These are phyloP conservation scores for Amblyteles armatorius DNA, from an alignment of 2,888 invertebrate species.

Conservation along the genomic window DNA sequence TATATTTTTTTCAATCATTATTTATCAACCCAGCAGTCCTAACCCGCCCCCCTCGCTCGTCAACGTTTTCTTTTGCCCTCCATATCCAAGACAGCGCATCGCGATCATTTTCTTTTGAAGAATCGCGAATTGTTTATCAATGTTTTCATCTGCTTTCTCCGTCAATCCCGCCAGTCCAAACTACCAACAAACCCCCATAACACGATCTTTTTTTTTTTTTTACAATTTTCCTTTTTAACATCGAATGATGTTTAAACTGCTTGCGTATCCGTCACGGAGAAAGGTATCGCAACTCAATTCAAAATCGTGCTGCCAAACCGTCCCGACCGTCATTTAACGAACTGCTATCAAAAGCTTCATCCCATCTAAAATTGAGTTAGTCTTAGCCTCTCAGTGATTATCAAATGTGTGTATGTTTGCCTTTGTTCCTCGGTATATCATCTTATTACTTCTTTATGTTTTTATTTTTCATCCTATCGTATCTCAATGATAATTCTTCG, in stretches of 20 bases:
- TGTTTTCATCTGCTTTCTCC: constrained; percentile 27
- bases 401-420: constrained; percentile 81
- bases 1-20: constrained; percentile 63
- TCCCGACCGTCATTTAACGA: constrained; percentile 49
- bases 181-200: constrained; percentile 7
- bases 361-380: constrained; percentile 82
- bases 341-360: constrained; percentile 56
- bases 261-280: constrained; percentile 45
- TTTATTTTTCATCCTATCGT: constrained; percentile 40
- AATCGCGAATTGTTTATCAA: constrained; percentile 34
- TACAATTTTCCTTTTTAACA: constrained; percentile 3
- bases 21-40: constrained; percentile 63
- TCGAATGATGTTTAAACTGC: constrained; percentile 9
- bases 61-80: constrained; percentile 31
- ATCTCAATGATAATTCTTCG: constrained; percentile 52
- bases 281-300: constrained; percentile 43
- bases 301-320: constrained; percentile 53
- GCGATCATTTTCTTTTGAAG: constrained; percentile 13
- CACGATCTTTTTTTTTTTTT: constrained; percentile 35
- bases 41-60: constrained; percentile 31
- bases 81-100: constrained; percentile 50
- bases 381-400: constrained; percentile 85
- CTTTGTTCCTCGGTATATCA: constrained; percentile 74
- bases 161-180: constrained; percentile 46
- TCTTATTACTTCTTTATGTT: constrained; percentile 66